Evolutionary conservation across 2,113 vertebrate species (phyloP).

Genomic region (Melanostigma gelatinosum): DNA sequence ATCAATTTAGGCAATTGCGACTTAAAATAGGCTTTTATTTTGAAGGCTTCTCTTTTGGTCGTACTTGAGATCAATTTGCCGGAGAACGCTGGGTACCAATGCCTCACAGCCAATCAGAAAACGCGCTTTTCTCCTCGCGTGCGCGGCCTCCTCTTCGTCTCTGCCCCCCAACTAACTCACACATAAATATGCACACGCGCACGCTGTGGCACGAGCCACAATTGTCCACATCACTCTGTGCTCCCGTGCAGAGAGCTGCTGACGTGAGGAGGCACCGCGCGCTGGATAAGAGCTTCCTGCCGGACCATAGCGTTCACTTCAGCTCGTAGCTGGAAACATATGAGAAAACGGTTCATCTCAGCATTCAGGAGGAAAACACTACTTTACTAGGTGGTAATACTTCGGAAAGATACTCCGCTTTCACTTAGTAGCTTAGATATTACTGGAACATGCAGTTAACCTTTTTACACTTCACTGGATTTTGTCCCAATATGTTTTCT

Average conservation of each 20-base stretch:
- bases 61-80: fast-evolving
- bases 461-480: neutral
- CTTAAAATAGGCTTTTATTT: neutral
- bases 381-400: too few species aligned
- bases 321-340: neutral
- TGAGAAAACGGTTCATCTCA: neutral
- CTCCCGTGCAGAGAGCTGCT: neutral
- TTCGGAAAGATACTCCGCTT: too few species aligned
- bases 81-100: slow-evolving; percentile 59
- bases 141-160: slow-evolving; percentile 8
- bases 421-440: too few species aligned
- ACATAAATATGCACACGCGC: neutral
- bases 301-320: neutral
- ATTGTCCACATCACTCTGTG: too few species aligned
- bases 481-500: neutral
- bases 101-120: slow-evolving; percentile 68
- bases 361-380: neutral
- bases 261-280: neutral
- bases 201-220: neutral
- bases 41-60: slow-evolving; percentile 21
- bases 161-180: neutral
- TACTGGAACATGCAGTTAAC: too few species aligned
- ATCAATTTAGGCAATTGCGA: neutral
- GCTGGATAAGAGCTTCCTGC: neutral
- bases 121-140: slow-evolving; percentile 23